Base-by-base conservation (phyloP, 2,113 vertebrate genomes). In the Numenius arquata region DNA sequence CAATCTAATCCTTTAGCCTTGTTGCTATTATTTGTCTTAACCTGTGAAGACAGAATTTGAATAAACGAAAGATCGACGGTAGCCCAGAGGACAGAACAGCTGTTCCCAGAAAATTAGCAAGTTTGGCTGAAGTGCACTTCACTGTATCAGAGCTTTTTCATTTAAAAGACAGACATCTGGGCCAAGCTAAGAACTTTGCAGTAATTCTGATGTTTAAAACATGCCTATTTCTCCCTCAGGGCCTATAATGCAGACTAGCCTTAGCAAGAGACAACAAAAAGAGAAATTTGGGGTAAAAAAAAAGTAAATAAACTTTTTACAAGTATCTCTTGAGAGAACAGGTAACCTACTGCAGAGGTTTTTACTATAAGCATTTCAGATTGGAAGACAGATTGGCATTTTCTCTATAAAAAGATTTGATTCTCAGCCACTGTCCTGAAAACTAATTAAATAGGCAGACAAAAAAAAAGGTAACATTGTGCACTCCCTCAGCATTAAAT, bases 51-150 rank as follows among this genome's bases (percentile, higher is more conserved):
- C 79, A 92, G 59, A 58, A 71, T 47, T 16, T 84, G 68, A 95
- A 48, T 86, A 92, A 86, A 88, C 77, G 30, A 48, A 53, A 93
- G 68, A 70, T 36, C 88, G 88, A 90, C 72, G 88, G 82, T 80
- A 85, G 92, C 95, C 86, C 79, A 81, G 76, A 92, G 95, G 82
- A 73, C 72, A 73, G 45, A 96, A 88, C 86, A 95, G 85, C 90
- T 96, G 88, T 83, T 96, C 76, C 36, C 17, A 38, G 75, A 90
- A 88, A 70, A 70, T 71, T 8, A 58, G 58, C 30, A 66, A 83
- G 75, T 41, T 38, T 95, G 63, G 55, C 59, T 93, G 59, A 83
- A 81, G 59, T 34, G 34, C 50, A 63, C 48, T 78, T 94, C 56
- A 77, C 88, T 79, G 21, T n/a, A 40, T 75, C 21, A 8, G 63